Evolutionary conservation across 2,113 vertebrate genomes (phyloP).

Genomic region (Rhabdomys dilectus): DNA sequence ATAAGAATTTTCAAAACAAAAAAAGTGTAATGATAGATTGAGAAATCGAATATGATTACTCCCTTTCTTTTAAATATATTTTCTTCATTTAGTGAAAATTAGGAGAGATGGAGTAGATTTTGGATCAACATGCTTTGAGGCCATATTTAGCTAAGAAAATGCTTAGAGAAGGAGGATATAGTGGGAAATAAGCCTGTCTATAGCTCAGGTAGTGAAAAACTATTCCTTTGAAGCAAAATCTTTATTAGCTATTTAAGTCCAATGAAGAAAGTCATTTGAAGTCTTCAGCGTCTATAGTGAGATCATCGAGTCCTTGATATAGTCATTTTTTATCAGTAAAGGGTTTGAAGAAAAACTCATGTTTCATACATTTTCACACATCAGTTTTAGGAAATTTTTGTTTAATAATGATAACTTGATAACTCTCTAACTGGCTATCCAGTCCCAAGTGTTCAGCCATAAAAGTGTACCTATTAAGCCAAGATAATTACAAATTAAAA

Average conservation of each 20-base stretch:
- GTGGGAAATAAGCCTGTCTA: neutral
- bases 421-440: neutral
- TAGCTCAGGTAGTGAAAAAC: neutral
- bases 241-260: neutral
- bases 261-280: neutral
- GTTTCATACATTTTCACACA: neutral
- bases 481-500: neutral
- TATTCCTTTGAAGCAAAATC: neutral
- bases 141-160: constrained; percentile 16
- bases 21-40: neutral
- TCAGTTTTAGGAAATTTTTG: neutral
- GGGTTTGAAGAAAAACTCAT: neutral
- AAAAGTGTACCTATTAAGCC: neutral
- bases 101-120: neutral
- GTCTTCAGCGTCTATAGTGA: neutral
- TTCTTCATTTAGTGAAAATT: constrained; percentile 19
- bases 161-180: neutral
- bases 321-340: neutral
- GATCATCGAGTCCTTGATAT: neutral
- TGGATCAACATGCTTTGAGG: neutral
- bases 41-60: neutral
- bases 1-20: constrained; percentile 5
- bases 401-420: neutral
- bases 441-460: neutral
- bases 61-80: constrained; percentile 10